Evolutionary conservation across 2,113 vertebrate genomes (phyloP).

Genomic region (Trinectes maculatus): DNA sequence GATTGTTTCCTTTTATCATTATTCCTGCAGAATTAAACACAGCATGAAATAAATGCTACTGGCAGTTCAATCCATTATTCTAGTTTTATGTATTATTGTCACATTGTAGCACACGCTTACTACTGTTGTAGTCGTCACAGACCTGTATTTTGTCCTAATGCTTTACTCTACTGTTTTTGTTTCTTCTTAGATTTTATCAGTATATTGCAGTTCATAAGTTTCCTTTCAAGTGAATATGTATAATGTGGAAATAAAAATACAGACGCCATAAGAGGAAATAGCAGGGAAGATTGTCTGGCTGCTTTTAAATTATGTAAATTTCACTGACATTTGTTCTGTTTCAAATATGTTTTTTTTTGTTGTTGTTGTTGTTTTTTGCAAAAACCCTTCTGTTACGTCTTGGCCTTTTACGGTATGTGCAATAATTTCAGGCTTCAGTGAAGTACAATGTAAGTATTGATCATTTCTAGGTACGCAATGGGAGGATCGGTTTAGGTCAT

Average conservation of each 20-base stretch:
- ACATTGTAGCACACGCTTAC: slow-evolving; percentile 63
- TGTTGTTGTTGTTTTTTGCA: slow-evolving; percentile 70
- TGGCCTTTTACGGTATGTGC: slow-evolving; percentile 73
- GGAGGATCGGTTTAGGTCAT: slow-evolving; percentile 45
- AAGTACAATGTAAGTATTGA: slow-evolving; percentile 76
- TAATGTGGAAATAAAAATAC: slow-evolving; percentile 35
- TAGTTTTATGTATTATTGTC: slow-evolving; percentile 78
- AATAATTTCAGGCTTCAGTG: slow-evolving; percentile 77
- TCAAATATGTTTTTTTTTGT: slow-evolving; percentile 70
- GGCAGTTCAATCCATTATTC: slow-evolving; percentile 77
- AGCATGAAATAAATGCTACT: slow-evolving; percentile 81
- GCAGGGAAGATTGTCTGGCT: slow-evolving; percentile 30
- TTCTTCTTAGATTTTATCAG: slow-evolving; percentile 52
- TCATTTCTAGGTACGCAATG: slow-evolving; percentile 52
- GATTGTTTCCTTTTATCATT: slow-evolving; percentile 83
- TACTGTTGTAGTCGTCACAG: slow-evolving; percentile 71
- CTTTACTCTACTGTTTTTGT: slow-evolving; percentile 5
- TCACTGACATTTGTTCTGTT: slow-evolving; percentile 67
- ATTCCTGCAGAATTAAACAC: slow-evolving; percentile 83
- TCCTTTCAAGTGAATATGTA: slow-evolving; percentile 42
- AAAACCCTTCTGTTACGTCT: slow-evolving; percentile 54
- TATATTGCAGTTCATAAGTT: slow-evolving; percentile 43
- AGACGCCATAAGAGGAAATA: slow-evolving; percentile 40
- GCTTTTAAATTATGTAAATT: slow-evolving; percentile 66
- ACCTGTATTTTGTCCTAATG: slow-evolving; percentile 62